Base-by-base conservation (phyloP, 2,888 invertebrate species). In the Proisotoma minuta region DNA sequence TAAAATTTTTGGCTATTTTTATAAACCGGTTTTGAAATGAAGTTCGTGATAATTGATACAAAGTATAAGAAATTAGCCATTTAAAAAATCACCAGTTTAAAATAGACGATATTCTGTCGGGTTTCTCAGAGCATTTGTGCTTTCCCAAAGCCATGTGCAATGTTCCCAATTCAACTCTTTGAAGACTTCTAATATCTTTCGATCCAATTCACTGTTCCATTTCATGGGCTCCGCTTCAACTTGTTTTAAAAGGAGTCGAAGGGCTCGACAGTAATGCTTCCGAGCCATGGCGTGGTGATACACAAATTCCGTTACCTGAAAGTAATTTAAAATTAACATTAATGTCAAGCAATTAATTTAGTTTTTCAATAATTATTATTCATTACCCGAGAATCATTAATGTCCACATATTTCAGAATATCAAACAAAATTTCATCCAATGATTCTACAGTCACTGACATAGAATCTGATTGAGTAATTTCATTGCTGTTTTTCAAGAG, bases 271-370 rank as follows among this genome's bases (percentile, higher is more conserved):
- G 79, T 87, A 89, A 59, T 93, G 90, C 66, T 84, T 81, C 75
- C 88, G 82, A 0, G 86, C 83, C 75, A 87, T 84, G 49, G 90
- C 88, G 77, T 96, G 91, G 86, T 90, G 90, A 43, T 89, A 79
- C 15, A 86, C 85, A 76, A 95, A 89, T 75, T 86, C 84, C 50
- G 88, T 81, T 51, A 85, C 85, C 87, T 87, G 77, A 0, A 72
- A 10, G 5, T 50, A 23, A n/a, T n/a, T n/a, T n/a, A n/a, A n/a
- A 18, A 57, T 48, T 4, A 27, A 4, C 27, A 48, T 26, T 10
- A 10, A 34, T 34, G 34, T 8, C 15, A 10, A 34, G 34, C 15
- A 10, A 15, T 15, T 10, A 10, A 34, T 34, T 34, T 34, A 34
- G 34, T 34, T 34, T 34, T 34, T 34, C 34, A 8, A 34, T 50